Evolutionary conservation across 2,113 vertebrate species (phyloP), one percentile per base, ranked within the genome.

Genomic region (Ciconia stormi): DNA sequence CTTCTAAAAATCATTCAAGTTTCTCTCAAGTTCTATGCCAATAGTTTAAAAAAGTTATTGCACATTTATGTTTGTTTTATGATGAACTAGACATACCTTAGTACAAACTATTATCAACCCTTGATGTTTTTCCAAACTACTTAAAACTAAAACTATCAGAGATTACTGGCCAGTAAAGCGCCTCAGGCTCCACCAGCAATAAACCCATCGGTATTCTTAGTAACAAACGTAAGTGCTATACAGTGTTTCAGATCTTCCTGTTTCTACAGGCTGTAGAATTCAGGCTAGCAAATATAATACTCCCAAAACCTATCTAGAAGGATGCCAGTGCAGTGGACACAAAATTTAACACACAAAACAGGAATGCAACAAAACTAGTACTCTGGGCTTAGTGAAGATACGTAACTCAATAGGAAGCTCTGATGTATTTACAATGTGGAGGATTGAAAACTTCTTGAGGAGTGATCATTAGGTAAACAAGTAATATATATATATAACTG

Each of bases 101-200:
- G 47, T 16, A 87, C 56, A 72, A 88, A 66, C 26, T 76, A 47
- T 22, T 82, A 95, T 6, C 20, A 52, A 36, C 19, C 58, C 74
- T 55, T 56, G 10, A 91, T 65, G 50, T 44, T 93, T 85, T 80
- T 88, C 73, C 78, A 80, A 93, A 80, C 78, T 56, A 79, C 87
- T 87, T 87, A 74, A 61, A 94, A 94, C 63, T 66, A 90, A 82
- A 95, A 70, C 73, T 91, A 79, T 44, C 78, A 49, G 53, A 86
- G 87, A 94, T 91, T 94, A 95, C 58, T 8, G 74, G 50, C 49
- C 69, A 69, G 77, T 94, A 87, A 93, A 97, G 81, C 7, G 1
- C 77, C 69, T 95, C 89, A 76, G 56, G 71, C 77, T 94, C 62
- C 47, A 58, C 18, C 53, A 73, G 73, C 84, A 80, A 73, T 73